Evolutionary conservation across 2,888 invertebrate species (phyloP).

Genomic region (Athripsodes cinereus): DNA sequence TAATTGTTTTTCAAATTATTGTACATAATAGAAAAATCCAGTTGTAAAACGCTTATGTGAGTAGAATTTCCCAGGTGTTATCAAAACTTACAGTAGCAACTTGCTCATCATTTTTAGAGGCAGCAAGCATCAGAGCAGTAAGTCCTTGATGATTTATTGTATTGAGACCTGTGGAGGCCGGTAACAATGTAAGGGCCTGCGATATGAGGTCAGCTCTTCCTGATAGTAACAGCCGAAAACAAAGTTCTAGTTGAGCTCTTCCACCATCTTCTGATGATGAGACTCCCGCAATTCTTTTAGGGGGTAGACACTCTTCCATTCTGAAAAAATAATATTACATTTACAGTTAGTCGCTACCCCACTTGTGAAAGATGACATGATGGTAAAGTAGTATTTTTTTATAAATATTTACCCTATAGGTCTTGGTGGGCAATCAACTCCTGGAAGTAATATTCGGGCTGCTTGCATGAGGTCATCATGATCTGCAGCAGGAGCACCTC

Average conservation of each 20-base stretch:
- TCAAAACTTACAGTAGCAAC: constrained; percentile 51
- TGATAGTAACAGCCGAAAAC: constrained; percentile 75
- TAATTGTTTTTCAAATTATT: neutral
- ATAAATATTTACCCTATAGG: constrained; percentile 61
- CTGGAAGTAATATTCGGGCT: constrained; percentile 76
- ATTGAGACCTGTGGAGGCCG: constrained; percentile 63
- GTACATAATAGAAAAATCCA: no score
- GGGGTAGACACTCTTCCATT: constrained; percentile 52
- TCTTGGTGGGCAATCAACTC: constrained; percentile 83
- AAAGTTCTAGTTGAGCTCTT: constrained; percentile 64
- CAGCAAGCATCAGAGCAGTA: constrained; percentile 78
- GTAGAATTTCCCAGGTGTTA: neutral
- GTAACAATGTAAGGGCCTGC: constrained; percentile 69
- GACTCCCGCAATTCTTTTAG: constrained; percentile 34
- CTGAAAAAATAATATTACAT: constrained; percentile 33
- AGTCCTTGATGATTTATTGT: constrained; percentile 74
- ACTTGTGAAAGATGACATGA: neutral
- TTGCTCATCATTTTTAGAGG: constrained; percentile 71
- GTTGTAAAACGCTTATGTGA: no score
- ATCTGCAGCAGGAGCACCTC: constrained; percentile 71
- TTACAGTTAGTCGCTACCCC: no score
- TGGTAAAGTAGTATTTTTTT: no score
- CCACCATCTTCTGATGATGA: constrained; percentile 52
- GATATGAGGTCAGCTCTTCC: constrained; percentile 73
- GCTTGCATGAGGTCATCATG: constrained; percentile 86